phyloP scores from a whole-genome alignment of 2,113 vertebrate species.

The Rhodinocichla rosea region DNA sequence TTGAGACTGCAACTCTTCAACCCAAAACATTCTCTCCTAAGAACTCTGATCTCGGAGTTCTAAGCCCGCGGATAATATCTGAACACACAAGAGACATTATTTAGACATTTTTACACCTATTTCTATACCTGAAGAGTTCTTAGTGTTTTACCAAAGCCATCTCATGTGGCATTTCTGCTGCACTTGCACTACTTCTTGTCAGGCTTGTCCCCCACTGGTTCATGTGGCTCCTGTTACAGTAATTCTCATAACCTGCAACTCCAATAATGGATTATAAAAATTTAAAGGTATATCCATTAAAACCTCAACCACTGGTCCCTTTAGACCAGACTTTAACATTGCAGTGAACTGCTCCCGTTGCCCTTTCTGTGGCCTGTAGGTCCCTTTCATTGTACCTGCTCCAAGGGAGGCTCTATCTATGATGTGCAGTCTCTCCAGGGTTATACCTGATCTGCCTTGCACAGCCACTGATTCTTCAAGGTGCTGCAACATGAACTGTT shows the following conservation, averaged over 20 bases:
- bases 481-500: not conserved
- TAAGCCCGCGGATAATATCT: not conserved
- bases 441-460: not conserved
- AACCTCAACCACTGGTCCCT: fast-evolving
- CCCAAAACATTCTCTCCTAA: not conserved
- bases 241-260: not conserved
- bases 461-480: not conserved
- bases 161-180: not conserved
- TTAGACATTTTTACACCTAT: not conserved
- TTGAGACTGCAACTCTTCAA: not conserved
- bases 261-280: not conserved
- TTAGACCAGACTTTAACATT: not conserved
- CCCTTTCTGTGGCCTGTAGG: not conserved
- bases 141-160: not conserved
- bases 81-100: not conserved
- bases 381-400: not conserved
- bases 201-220: not conserved
- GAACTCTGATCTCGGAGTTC: not conserved
- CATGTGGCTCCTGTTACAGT: not conserved
- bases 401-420: not conserved
- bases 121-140: not conserved
- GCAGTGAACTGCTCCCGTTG: not conserved
- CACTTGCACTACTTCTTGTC: not conserved
- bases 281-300: not conserved
- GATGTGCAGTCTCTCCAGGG: not conserved